phyloP scores from a whole-genome alignment of 2,113 vertebrate genomes.

The Phoxinus phoxinus region DNA sequence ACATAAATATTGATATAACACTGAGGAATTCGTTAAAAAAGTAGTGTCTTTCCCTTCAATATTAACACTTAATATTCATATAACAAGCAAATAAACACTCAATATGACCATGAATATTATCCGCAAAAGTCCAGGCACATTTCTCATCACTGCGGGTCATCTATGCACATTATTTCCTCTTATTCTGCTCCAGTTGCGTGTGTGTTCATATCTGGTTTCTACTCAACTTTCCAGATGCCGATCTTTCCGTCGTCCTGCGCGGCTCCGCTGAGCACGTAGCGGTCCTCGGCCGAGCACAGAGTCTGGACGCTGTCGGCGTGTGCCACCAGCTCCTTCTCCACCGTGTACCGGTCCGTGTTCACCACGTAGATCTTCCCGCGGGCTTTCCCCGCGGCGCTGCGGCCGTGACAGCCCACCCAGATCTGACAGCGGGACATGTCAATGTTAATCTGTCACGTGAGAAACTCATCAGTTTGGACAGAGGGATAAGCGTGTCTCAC shows the following conservation, averaged over 20 bases:
- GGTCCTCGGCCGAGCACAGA: constrained; percentile 90
- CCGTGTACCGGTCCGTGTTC: constrained; percentile 71
- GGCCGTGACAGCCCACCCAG: constrained; percentile 88
- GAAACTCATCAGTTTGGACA: background rate
- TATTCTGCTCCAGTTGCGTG: background rate
- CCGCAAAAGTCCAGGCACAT: background rate
- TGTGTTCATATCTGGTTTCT: background rate
- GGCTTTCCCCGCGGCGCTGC: constrained; percentile 73
- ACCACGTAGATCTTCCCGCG: constrained; percentile 91
- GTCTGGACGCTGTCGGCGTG: constrained; percentile 82
- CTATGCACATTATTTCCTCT: background rate
- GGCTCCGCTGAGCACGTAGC: constrained; percentile 91
- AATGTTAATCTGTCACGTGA: background rate
- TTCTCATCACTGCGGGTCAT: background rate
- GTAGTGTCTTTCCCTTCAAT: background rate
- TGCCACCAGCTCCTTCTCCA: constrained; percentile 91
- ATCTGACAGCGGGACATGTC: constrained; percentile 72
- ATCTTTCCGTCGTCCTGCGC: constrained; percentile 90
- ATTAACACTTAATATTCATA: background rate
- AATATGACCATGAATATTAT: background rate
- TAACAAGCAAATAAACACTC: background rate
- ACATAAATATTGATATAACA: constrained; percentile 41
- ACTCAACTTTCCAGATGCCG: constrained; percentile 96
- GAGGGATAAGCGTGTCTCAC: constrained; percentile 64
- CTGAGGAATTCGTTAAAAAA: background rate